Base-by-base conservation (phyloP, 2,797 vertebrate genomes). In the Myripristis murdjan region DNA sequence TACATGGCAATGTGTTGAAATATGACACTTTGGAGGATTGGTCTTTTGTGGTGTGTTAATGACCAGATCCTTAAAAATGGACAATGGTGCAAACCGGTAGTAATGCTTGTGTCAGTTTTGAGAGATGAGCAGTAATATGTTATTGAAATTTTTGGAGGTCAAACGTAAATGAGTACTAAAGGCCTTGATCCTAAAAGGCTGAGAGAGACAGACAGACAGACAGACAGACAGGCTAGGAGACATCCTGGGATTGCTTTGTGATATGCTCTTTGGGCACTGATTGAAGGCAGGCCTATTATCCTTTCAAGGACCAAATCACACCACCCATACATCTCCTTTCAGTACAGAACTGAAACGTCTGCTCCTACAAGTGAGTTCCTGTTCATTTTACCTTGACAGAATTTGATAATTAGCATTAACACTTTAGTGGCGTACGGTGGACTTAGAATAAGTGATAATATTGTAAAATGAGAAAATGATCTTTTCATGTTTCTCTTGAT, bases 111-210 rank as follows among this genome's bases (percentile, higher is more conserved):
- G 37, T 16, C 33, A 39, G 10, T 23, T 12, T 37, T 24, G 54
- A 75, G 64, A 64, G 26, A 64, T 43, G 57, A 81, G 37, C 58
- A 62, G 56, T 52, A 64, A 43, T 65, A 66, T 59, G 37, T 60
- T 47, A 68, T 61, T 60, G 14, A 14, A 69, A 64, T 75, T 37
- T 66, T 71, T 26, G 59, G 52, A 39, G 35, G 28, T 39, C 77
- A 76, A 83, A 71, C 71, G 12, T 39, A 43, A 1, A 69, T 78
- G 73, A 73, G 62, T 28, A 52, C 11, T 14, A 8, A 70, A 61
- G 47, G 24, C 41, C 9, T 56, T 54, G 68, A 46, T 44, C 14
- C 20, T n/a, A 52, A 63, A 10, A 55, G 39, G 18, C 52, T 53
- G 15, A 28, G 43, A 62, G 55, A 54, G 44, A 37, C 43, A 44